Base-by-base conservation (phyloP, 2,888 invertebrate genomes). In the Amphiduros pacificus region DNA sequence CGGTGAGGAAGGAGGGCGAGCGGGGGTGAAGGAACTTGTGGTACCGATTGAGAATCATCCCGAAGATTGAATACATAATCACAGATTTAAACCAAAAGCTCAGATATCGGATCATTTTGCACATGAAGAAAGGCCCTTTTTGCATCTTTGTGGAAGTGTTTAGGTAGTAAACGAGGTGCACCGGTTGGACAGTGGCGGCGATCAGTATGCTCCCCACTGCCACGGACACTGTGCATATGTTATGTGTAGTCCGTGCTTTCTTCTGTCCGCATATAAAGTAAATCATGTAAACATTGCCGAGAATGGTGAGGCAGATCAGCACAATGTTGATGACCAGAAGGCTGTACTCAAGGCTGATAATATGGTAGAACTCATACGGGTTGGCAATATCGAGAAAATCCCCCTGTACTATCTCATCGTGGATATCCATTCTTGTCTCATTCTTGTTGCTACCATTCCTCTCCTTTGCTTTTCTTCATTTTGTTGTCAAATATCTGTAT, bases 61-160 rank as follows among this genome's bases (percentile, higher is more conserved):
- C 67, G 14, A 66, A 24, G 20, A 56, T 59, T 17, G 67, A 63
- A 29, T 67, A 67, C 14, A 66, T 48, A 14, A 51, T 55, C 32
- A 61, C 65, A 1, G 67, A 63, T 49, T 57, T 63, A 29, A 52
- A 55, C 67, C 67, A 67, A 29, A 55, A 63, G 11, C 55, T 54
- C 1, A 61, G 22, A 36, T 67, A 66, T 1, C 26, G 27, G 32
- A 58, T 40, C 29, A 67, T 50, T 50, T 66, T 67, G 41, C 67
- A 67, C 26, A 67, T 51, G 49, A 63, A 58, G 0, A 57, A 60
- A 0, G 60, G 40, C 31, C 54, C 29, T 29, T 48, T 49, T 28
- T 53, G 54, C 22, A 48, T 31, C 20, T 50, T 32, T 2, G 32
- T 9, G 5, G 14, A 2, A 17, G 22, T 29, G 31, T 28, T 31